Percentiles rank a stretch among this genome's conserved stretches.
Conservation (phyloP, 92 coral and sea anemone genomes). For the Montipora capitata region DNA sequence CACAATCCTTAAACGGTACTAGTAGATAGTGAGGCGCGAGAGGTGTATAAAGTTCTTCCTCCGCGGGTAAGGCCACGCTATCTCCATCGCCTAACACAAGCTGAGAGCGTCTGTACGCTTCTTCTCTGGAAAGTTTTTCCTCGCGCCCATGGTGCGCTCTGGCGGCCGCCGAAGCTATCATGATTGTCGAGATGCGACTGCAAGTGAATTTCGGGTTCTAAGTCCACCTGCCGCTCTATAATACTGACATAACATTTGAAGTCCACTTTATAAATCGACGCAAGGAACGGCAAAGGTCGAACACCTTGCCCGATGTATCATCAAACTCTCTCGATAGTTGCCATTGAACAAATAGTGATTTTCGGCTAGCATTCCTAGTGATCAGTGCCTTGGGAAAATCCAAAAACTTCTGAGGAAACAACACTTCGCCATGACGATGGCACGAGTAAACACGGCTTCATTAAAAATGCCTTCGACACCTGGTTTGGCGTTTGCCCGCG, state of each 20-base stretch:
- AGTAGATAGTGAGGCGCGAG: conserved; percentile 93
- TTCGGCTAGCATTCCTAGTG: conserved; percentile 43
- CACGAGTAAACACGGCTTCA: conserved; percentile 99
- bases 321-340: conserved; percentile 47
- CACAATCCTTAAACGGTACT: conserved; percentile 97
- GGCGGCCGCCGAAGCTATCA: conserved; percentile 98
- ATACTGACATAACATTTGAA: conserved; percentile 99
- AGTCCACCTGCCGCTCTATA: conserved; percentile 96
- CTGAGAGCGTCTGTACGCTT: conserved; percentile 81
- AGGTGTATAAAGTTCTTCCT: conserved; percentile 60
- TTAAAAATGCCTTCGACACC: conserved; percentile 97
- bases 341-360: conserved; percentile 31
- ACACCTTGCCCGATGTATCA: conserved; percentile 53
- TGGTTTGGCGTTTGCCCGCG: conserved; percentile 87
- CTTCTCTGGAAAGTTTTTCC: conserved; percentile 84
- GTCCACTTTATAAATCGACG: conserved; percentile 78
- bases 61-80: conserved; percentile 64
- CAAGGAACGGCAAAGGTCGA: conserved; percentile 48
- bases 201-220: conserved; percentile 89
- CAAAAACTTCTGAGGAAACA: conserved; percentile 94
- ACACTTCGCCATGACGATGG: conserved; percentile 99
- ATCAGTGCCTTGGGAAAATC: conserved; percentile 82
- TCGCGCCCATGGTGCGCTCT: conserved; percentile 87
- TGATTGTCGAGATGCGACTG: conserved; percentile 82
- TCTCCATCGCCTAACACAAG: conserved; percentile 66